Conservation (phyloP, 2,113 vertebrate species). For the Bothrops jararaca region DNA sequence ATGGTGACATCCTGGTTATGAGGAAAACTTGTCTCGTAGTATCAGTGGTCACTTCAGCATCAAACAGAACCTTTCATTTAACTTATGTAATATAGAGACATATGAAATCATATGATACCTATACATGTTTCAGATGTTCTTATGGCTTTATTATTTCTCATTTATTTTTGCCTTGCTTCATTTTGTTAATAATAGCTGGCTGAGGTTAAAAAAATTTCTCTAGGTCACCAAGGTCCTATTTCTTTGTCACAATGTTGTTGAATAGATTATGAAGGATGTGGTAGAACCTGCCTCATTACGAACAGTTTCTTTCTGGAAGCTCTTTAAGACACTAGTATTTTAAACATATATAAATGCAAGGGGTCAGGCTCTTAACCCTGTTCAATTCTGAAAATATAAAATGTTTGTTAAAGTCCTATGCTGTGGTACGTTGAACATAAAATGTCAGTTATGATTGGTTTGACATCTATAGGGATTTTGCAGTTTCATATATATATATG, state of each 20-base stretch:
- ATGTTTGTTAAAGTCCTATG: not conserved
- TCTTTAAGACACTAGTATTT: not conserved
- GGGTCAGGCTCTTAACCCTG: not conserved
- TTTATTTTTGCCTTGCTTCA: not conserved
- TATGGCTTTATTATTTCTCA: not conserved
- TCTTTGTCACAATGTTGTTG: not conserved
- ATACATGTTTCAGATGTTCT: not conserved
- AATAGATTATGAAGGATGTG: not conserved
- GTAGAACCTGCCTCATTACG: not conserved
- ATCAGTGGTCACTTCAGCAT: not conserved
- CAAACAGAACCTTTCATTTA: not conserved
- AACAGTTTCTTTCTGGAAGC: not conserved
- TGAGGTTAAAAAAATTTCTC: not conserved
- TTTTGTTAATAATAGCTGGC: not conserved
- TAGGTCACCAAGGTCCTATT: not conserved
- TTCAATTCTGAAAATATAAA: not conserved
- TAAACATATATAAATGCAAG: not conserved
- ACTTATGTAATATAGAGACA: not conserved
- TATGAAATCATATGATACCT: not conserved
- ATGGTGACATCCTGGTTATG: not conserved
- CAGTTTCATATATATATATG: not conserved
- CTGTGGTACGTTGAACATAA: not conserved
- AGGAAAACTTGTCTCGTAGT: not conserved
- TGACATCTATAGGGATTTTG: not conserved
- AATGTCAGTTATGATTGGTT: not conserved